Evolutionary conservation across 2,113 vertebrate species (phyloP), one percentile per base, ranked within the genome.

Genomic region (Salvelinus fontinalis): DNA sequence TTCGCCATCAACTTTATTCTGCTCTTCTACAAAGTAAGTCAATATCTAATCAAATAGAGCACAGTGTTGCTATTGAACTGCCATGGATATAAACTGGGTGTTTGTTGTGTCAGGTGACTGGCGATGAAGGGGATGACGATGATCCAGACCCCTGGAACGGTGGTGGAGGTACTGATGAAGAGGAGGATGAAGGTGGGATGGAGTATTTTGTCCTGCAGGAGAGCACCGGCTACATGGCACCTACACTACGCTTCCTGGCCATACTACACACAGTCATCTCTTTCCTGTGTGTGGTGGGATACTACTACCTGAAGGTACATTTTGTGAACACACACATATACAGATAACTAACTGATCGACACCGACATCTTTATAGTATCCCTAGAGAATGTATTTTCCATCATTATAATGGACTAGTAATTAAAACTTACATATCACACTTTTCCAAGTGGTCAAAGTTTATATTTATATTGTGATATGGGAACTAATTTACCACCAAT

Each of bases 1-100:
- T 99, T 99, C 84, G 97, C 98, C 49, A 99, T 99, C 94, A 99
- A 99, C 92, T 99, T 99, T 85, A 99, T 99, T 89, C 95, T 99
- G 78, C 96, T 99, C 14, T 99, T 99, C 92, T 99, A 99, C 86
- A 99, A 99, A 95, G 98, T 99, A 95, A 94, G 83, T 3, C 62
- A 12, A 20, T 16, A 49, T 62, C 44, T 64, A 14, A 49, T 22
- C 6, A 16, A 24, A 22, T 24, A n/a, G 12, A 29, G 18, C 18
- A 29, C 31, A 4, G 51, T 18, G 7, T 12, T 68, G 8, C 29
- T 20, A 3, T 34, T 16, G n/a, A 13, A 8, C 29, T 68, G 29
- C 20, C 3, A 44, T 68, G 67, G 29, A 5, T 24, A 18, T 7
- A 24, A 48, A 20, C n/a, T 14, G 9, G 12, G 20, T 29, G 20